Evolutionary conservation across 2,797 vertebrate genomes (phyloP).

Genomic region (Danio albolineatus): DNA sequence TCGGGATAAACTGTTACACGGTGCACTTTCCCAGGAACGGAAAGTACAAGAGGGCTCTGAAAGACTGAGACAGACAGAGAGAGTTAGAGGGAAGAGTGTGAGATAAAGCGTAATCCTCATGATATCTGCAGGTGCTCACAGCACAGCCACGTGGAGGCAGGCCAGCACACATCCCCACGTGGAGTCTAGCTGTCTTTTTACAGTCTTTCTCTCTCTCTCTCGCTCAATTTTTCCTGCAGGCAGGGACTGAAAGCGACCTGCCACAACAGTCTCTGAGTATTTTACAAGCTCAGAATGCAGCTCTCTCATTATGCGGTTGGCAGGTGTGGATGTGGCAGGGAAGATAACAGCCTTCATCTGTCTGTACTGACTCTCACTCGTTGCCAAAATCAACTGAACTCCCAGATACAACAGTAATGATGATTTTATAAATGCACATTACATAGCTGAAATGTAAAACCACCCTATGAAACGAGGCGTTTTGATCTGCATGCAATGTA

Average conservation of each 20-base stretch:
- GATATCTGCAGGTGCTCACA: conserved; percentile 62
- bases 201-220: conserved; percentile 26
- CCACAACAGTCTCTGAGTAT: conserved; percentile 62
- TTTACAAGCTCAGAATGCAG: conserved; percentile 46
- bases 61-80: conserved; percentile 32
- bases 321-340: conserved; percentile 62
- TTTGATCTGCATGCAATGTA: conserved; percentile 30
- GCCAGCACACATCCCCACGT: conserved; percentile 65
- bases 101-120: conserved; percentile 38
- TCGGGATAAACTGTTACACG: conserved; percentile 37
- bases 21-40: conserved; percentile 9
- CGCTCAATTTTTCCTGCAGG: conserved; percentile 23
- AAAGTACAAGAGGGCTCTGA: conserved; percentile 9
- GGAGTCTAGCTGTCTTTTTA: conserved; percentile 43
- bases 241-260: conserved; percentile 54
- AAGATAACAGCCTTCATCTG: conserved; percentile 69
- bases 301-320: conserved; percentile 56
- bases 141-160: conserved; percentile 56
- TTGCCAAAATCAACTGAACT: conserved; percentile 33
- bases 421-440: neutral
- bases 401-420: conserved; percentile 13
- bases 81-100: conserved; percentile 25
- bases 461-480: neutral
- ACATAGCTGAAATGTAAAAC: conserved; percentile 16
- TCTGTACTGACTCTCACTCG: conserved; percentile 60